Evolutionary conservation across 2,113 vertebrate genomes (phyloP), one percentile per base, ranked within the genome.

Genomic region (Bucco capensis): DNA sequence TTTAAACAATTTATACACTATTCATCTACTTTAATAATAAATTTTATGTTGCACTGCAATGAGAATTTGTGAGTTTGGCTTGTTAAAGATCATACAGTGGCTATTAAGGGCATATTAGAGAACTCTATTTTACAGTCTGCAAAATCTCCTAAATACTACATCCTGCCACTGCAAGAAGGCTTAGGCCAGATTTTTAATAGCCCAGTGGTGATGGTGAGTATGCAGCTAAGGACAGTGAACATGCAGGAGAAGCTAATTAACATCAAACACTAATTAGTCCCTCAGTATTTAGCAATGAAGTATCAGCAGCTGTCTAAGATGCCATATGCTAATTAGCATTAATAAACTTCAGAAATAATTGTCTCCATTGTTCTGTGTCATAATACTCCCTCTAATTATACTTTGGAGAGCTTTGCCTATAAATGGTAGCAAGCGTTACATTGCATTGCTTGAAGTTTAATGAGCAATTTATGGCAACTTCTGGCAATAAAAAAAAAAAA

Each of bases 291-390:
- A 98, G 96, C 97, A 97, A 93, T 97, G 97, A 97, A 98, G 97
- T 95, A 97, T 98, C 97, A 98, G 98, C 98, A 98, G 98, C 97
- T 98, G 98, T 97, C 97, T 97, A 96, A 96, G 96, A 97, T 97
- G 96, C 97, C 97, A 98, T 97, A 97, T 97, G 98, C 97, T 98
- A 98, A 98, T 98, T 98, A 98, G 96, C 97, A 98, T 97, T 98
- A 98, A 97, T 98, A 97, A 97, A 98, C 97, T 98, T 98, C 97
- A 97, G 97, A 98, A 98, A 98, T 98, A 98, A 98, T 98, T 98
- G 98, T 98, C 96, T 97, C 95, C 95, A 97, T 98, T 98, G 97
- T 97, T 98, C 96, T 97, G 91, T 98, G 96, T 97, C 97, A 98
- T 97, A 98, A 97, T 97, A 96, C 80, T 96, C 83, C 90, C 94